phyloP scores from a whole-genome alignment of 2,113 vertebrate species.

The Nyctereutes procyonoides region DNA sequence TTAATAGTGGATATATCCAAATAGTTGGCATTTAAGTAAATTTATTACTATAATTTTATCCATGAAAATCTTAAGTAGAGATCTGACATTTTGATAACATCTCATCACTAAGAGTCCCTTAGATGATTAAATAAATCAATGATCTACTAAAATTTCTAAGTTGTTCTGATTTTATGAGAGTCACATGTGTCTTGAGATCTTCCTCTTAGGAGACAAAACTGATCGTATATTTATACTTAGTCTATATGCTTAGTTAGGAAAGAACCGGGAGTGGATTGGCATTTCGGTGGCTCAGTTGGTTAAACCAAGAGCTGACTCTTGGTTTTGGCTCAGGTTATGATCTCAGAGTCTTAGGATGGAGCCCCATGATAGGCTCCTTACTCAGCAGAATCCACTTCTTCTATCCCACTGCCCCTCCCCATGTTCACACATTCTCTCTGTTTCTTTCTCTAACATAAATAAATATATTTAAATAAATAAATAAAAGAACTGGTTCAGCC shows the following conservation, averaged over 20 bases:
- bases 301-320: neutral
- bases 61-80: neutral
- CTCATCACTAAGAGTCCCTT: neutral
- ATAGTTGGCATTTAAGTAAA: neutral
- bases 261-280: neutral
- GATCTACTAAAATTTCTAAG: neutral
- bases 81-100: neutral
- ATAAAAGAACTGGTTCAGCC: neutral
- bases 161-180: neutral
- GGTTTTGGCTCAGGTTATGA: neutral
- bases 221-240: neutral
- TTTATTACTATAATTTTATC: neutral
- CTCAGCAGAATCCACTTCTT: neutral
- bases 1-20: neutral
- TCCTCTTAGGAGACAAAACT: neutral
- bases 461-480: neutral
- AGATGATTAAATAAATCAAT: neutral
- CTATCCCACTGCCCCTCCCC: neutral
- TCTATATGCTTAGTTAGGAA: neutral
- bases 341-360: neutral
- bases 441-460: neutral
- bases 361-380: neutral
- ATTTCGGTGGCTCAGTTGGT: neutral
- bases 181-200: neutral
- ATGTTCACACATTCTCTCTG: neutral